Conservation (phyloP, 2,888 invertebrate genomes). For the Chorisops tibialis region DNA sequence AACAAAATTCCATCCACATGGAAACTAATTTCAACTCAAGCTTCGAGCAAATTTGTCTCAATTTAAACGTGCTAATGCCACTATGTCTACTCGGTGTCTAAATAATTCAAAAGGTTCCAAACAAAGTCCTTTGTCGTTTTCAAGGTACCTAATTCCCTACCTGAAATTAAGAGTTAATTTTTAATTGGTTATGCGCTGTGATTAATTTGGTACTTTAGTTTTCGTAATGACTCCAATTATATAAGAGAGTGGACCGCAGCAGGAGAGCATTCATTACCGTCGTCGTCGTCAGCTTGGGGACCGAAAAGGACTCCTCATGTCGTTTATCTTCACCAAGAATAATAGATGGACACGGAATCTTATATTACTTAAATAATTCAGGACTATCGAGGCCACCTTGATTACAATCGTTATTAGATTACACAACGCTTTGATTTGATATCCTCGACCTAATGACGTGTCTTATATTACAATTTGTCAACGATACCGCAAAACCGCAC, state of each 20-base stretch:
- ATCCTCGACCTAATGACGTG: constrained; percentile 2
- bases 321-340: constrained; percentile 25
- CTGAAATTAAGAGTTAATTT: constrained; percentile 33
- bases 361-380: constrained; percentile 22
- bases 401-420: constrained; percentile 12
- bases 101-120: no score
- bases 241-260: constrained; percentile 10
- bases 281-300: constrained; percentile 9
- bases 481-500: neutral
- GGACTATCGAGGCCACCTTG: constrained; percentile 8
- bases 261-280: neutral
- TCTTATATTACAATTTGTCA: constrained; percentile 15
- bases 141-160: constrained; percentile 21
- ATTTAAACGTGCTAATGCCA: no score
- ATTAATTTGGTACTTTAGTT: constrained; percentile 29
- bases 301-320: constrained; percentile 16
- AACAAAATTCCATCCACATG: no score
- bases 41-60: no score
- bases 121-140: no score
- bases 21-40: no score
- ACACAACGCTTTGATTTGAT: constrained; percentile 9
- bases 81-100: no score
- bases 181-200: constrained; percentile 34
- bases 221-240: constrained; percentile 28
- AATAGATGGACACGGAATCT: constrained; percentile 15